These are phyloP conservation scores for Gadus macrocephalus DNA, from an alignment of 2,113 vertebrate genomes.

Conservation along the genomic window DNA sequence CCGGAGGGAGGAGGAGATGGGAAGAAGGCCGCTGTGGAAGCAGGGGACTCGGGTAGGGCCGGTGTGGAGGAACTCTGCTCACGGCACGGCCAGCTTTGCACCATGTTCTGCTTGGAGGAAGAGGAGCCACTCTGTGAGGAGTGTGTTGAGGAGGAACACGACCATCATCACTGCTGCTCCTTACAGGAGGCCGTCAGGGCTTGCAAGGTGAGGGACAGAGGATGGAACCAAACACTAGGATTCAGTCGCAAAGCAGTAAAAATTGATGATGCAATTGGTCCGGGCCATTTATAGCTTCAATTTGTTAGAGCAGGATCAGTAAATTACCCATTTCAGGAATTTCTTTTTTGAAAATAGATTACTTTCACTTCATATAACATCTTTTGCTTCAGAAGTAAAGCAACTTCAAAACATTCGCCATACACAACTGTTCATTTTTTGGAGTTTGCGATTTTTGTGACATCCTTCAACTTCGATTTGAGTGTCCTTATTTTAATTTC, in stretches of 20 bases:
- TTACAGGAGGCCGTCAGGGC: conserved; percentile 40
- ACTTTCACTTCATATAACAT: no score
- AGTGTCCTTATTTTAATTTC: neutral
- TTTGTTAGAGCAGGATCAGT: neutral
- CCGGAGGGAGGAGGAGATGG: neutral
- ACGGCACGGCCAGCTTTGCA: conserved; percentile 33
- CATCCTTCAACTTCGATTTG: neutral
- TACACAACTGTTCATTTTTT: no score
- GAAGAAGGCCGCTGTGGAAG: neutral
- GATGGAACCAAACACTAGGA: neutral
- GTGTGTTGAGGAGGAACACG: conserved; percentile 45
- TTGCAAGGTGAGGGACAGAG: conserved; percentile 43
- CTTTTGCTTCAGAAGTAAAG: no score
- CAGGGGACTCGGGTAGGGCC: neutral
- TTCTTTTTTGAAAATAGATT: no score
- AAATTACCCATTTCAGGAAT: no score
- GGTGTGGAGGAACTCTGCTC: conserved; percentile 18
- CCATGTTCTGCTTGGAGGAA: conserved; percentile 49
- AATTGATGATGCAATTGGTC: no score
- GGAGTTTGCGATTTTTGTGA: neutral
- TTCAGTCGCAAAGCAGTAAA: no score
- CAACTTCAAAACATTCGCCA: no score
- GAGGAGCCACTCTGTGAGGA: conserved; percentile 41
- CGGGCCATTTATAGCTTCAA: no score
- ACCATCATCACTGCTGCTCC: conserved; percentile 39